Evolutionary conservation across 2,797 vertebrate species (phyloP), one percentile per base, ranked within the genome.

Genomic region (Antrozous pallidus): DNA sequence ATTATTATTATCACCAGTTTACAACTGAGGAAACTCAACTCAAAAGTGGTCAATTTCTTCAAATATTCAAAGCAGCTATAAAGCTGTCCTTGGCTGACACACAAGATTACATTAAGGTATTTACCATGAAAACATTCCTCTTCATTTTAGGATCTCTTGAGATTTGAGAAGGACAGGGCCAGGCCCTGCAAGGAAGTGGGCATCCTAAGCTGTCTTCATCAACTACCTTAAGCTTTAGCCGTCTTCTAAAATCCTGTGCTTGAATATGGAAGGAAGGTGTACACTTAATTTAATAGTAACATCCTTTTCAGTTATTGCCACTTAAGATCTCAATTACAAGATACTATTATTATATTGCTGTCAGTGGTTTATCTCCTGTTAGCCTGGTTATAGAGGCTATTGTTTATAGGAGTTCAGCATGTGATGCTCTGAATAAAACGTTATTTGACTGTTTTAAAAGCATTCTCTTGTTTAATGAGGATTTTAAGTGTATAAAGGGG

Each of bases 391-490:
- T 7, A 28, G 82, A 94, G 47, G 71, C 88, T 80, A 11, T 58
- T 87, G 83, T 80, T 91, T 86, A 11, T 87, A 31, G 75, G 80
- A 75, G 83, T 93, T 89, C 3, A 16, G 51, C 83, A 51, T 22
- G 67, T 83, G 80, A 94, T n/a, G 61, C 65, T 87, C 49, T 65
- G 82, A 54, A 45, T 94, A 80, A 94, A 93, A 89, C 51, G 70
- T 79, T 65, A 49, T 86, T 71, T n/a, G 14, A 58, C 49, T 89
- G 58, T 79, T 94, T 94, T 73, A 82, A 96, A 96, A 95, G 92
- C 61, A 93, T 86, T 82, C 40, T 86, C 56, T 82, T 91, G 56
- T 85, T 92, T 94, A 94, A 91, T 96, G 94, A 96, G 85, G 74
- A 88, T 92, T 90, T 89, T 91, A 91, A 80, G 63, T 94, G 24